Evolutionary conservation across 2,797 vertebrate species (phyloP).

Genomic region (Siniperca scherzeri): DNA sequence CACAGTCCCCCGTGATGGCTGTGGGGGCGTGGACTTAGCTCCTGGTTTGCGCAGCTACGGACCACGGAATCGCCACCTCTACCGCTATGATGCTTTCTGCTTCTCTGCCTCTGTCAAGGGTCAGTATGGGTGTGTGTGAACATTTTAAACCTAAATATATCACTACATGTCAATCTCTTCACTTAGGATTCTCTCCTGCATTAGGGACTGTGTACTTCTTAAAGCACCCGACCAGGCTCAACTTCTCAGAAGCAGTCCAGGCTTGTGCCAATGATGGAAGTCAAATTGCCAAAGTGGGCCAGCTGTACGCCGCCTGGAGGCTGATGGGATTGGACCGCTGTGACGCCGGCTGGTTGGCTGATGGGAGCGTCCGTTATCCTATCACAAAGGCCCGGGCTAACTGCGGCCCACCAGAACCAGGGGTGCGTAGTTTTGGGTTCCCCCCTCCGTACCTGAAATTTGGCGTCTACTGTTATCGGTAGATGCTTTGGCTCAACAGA

Average conservation of each 20-base stretch:
- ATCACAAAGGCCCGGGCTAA: constrained; percentile 85
- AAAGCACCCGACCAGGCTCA: constrained; percentile 80
- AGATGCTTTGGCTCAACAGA: constrained; percentile 24
- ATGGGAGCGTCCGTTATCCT: constrained; percentile 92
- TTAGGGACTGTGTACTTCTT: constrained; percentile 92
- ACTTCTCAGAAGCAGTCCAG: constrained; percentile 86
- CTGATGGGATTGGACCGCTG: constrained; percentile 90
- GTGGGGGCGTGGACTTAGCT: constrained; percentile 87
- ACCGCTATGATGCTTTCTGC: constrained; percentile 93
- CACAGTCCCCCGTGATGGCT: constrained; percentile 86
- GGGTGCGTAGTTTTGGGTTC: constrained; percentile 92
- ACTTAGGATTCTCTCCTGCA: constrained; percentile 14
- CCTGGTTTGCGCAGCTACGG: constrained; percentile 93
- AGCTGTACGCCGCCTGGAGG: constrained; percentile 93
- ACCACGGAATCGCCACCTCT: constrained; percentile 82
- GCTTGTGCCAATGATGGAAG: constrained; percentile 86
- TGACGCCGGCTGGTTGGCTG: constrained; percentile 92
- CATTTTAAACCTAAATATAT: neutral
- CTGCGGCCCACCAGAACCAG: constrained; percentile 89
- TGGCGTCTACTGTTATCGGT: constrained; percentile 91
- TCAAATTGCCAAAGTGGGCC: constrained; percentile 91
- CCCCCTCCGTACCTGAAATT: constrained; percentile 83
- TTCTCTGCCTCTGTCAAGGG: constrained; percentile 89
- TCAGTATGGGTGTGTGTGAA: constrained; percentile 64
- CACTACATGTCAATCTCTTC: neutral